Base-by-base conservation (phyloP, 2,113 vertebrate genomes). In the Hemiscyllium ocellatum region DNA sequence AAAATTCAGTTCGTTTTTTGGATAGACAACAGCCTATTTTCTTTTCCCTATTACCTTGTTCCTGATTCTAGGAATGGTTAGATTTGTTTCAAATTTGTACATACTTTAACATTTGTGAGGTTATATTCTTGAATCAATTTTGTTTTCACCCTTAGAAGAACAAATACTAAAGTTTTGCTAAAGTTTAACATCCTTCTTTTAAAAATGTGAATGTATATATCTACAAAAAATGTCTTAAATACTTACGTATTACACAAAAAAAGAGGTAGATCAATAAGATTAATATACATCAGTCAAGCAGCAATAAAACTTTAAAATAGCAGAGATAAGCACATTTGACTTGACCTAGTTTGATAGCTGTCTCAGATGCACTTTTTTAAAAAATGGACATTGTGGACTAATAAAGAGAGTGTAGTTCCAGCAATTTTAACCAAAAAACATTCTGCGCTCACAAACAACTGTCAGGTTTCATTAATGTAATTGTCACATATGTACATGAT, bases 321-420 rank as follows among this genome's bases (percentile, higher is more conserved):
- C 94, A 72, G 94, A 90, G 87, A 70, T 70, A 47, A 94, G n/a
- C 37, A 94, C 61, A 47, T 4, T 42, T 93, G 90, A 66, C 29
- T 68, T 93, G 90, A 66, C 29, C 86, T 89, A 66, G 8, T 95
- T 42, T 52, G 37, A 50, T 72, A 95, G 24, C 47, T 72, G 68
- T 29, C 66, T 50, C 42, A 72, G 68, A 24, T 66, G 37, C 26
- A 95, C 91, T 69, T 69, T 24, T 70, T 70, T 61, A 61, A 61
- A n/a, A 47, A 93, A 66, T 37, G 56, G 20, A 61, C 89, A 29
- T 2, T 56, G 56, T 91, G 61, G 6, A 65, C 37, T 93, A n/a
- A 33, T 65, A 52, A n/a, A 24, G 61, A 68, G 33, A 20, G 24
- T 68, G 91, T 24, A 42, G 47, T 93, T 94, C 5, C 26, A 66